Conservation (phyloP, 2,888 invertebrate genomes). For the Caenorhabditis afra region DNA sequence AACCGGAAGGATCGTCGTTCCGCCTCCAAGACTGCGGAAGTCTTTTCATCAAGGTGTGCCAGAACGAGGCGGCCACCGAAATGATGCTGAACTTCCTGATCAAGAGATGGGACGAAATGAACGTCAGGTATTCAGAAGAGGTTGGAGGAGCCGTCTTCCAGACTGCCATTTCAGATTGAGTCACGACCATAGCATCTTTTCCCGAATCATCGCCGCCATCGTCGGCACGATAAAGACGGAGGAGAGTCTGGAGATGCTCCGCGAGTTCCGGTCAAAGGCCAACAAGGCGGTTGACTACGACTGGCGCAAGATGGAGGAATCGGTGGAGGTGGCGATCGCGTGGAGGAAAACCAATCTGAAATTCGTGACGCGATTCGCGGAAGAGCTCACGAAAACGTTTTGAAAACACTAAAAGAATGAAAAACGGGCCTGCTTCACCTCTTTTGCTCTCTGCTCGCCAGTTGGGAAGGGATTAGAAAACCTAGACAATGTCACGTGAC, state of each 20-base stretch:
- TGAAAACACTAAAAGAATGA: conserved; percentile 1
- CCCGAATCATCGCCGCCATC: conserved; percentile 30
- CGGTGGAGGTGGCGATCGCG: conserved; percentile 63
- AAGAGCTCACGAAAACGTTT: conserved; percentile 25
- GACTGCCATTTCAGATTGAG: conserved; percentile 40
- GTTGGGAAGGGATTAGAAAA: too few relatives aligned
- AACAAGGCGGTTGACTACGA: conserved; percentile 65
- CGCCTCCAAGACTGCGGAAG: conserved; percentile 74
- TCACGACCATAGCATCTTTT: conserved; percentile 48
- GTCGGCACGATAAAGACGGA: conserved; percentile 35
- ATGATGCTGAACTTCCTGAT: conserved; percentile 75
- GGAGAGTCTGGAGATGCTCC: conserved; percentile 52
- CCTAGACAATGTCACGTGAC: too few relatives aligned
- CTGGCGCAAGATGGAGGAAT: conserved; percentile 70
- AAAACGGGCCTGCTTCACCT: too few relatives aligned
- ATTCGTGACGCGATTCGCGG: conserved; percentile 68
- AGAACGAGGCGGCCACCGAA: conserved; percentile 70
- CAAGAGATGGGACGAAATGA: conserved; percentile 74
- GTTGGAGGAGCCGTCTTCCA: background rate
- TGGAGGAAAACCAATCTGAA: conserved; percentile 73
- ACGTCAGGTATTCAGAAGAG: conserved; percentile 62
- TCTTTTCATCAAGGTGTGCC: conserved; percentile 67
- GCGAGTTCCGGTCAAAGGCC: conserved; percentile 67
- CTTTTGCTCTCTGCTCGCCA: too few relatives aligned
- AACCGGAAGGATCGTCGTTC: conserved; percentile 69